A percentile compares a stretch with the other conserved stretches of the same genome.
Conservation (phyloP, 2,113 vertebrate genomes). For the Cheirogaleus medius region DNA sequence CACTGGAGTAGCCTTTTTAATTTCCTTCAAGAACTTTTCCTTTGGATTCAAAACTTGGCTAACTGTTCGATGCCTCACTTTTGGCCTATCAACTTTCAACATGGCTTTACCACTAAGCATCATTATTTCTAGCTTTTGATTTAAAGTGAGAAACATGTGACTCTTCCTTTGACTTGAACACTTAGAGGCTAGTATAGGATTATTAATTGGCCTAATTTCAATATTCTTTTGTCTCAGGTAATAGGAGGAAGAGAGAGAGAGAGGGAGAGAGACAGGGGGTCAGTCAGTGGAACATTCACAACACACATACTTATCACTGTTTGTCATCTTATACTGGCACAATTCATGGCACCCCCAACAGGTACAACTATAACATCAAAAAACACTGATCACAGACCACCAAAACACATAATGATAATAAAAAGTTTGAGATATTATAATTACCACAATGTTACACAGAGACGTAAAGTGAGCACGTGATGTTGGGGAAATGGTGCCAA, state of each 20-base stretch:
- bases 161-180: background rate
- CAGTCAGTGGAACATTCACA: background rate
- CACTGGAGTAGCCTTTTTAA: background rate
- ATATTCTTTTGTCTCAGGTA: background rate
- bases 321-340: background rate
- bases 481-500: background rate
- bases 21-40: background rate
- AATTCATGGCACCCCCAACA: background rate
- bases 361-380: background rate
- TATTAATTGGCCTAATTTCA: background rate
- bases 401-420: background rate
- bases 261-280: background rate
- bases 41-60: background rate
- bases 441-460: background rate
- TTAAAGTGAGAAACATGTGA: background rate
- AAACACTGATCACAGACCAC: background rate
- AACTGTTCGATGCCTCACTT: background rate
- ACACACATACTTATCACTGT: background rate
- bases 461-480: background rate
- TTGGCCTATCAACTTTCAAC: background rate
- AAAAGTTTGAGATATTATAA: background rate
- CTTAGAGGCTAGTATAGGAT: background rate
- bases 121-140: background rate
- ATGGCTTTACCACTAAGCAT: background rate
- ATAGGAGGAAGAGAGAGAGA: background rate